These are phyloP conservation scores for Nothocercus nigrocapillus DNA, from an alignment of 2,113 vertebrate species.

Conservation along the genomic window DNA sequence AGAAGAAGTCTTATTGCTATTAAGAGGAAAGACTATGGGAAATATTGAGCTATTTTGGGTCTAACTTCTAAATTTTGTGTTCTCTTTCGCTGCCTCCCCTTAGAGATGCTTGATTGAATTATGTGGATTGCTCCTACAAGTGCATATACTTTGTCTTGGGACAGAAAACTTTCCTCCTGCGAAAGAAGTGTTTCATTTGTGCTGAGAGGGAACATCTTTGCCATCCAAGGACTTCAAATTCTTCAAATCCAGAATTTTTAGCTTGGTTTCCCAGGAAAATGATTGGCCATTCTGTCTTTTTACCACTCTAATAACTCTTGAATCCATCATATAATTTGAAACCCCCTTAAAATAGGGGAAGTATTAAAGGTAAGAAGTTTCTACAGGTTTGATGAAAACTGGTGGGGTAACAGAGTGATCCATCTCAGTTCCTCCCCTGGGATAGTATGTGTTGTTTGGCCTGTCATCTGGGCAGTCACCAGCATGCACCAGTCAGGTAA, in stretches of 20 bases:
- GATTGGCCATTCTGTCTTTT: neutral
- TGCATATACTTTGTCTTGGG: neutral
- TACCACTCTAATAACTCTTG: neutral
- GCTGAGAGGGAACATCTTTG: neutral
- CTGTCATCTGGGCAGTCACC: neutral
- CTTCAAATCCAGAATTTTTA: neutral
- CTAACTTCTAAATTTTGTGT: neutral
- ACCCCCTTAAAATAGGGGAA: neutral
- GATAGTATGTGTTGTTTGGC: neutral
- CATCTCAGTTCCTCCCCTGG: fast-evolving
- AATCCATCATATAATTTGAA: neutral
- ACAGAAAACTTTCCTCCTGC: neutral
- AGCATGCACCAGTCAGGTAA: fast-evolving
- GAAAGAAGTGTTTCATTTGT: neutral
- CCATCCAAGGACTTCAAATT: neutral
- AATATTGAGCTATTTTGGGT: neutral
- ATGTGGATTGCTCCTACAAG: neutral
- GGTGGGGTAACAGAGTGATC: neutral
- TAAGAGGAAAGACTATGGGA: neutral
- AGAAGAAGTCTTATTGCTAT: neutral
- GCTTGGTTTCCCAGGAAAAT: neutral
- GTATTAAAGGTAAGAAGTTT: neutral
- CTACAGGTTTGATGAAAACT: neutral
- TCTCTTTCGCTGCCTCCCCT: neutral
- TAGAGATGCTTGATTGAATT: neutral